Base-by-base conservation (phyloP, 92 coral and sea anemone species). In the Diadumene lineata region DNA sequence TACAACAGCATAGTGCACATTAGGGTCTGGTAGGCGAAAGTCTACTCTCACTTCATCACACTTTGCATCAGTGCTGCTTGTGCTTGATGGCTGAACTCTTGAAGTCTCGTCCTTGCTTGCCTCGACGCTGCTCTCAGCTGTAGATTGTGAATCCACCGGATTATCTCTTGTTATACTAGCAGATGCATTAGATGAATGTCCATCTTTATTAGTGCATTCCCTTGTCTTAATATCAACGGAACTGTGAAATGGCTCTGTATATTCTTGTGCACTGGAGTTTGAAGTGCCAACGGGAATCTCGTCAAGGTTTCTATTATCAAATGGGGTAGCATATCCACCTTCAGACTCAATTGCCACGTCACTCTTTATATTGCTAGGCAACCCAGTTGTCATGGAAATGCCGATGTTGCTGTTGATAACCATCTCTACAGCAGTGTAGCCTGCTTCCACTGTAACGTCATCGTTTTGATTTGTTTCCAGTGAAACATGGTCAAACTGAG, bases 1-100 rank as follows among this genome's bases (percentile, higher is more conserved):
- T 31, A 44, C 60, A 18, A 31, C 32, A 43, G 74, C 61, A 69
- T 69, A 69, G 28, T 69, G 60, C 11, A 15, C 72, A 67, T 43
- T 67, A 67, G 70, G 38, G 13, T 67, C 72, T 43, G 74, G 64
- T 7, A 58, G 64, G 26, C 19, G 17, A 26, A n/a, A n/a, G n/a
- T n/a, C 60, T 17, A 55, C 60, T 55, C 23, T 44, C 10, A 44
- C 51, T 44, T 44, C 51, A 44, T 17, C 51, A 9, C 51, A 17
- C 51, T 44, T 9, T 44, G 10, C 9, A 17, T 17, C 51, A 44
- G 51, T 44, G n/a, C n/a, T n/a, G n/a, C n/a, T n/a, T n/a, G n/a
- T n/a, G n/a, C n/a, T n/a, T n/a, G n/a, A n/a, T n/a, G n/a, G n/a
- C n/a, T n/a, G n/a, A n/a, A n/a, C n/a, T n/a, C n/a, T n/a, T n/a